A percentile compares a stretch with the other conserved stretches of the same genome.
Evolutionary conservation across 1,140 invertebrate species (phyloP).

Genomic region (Lepidotrigona ventralis): DNA sequence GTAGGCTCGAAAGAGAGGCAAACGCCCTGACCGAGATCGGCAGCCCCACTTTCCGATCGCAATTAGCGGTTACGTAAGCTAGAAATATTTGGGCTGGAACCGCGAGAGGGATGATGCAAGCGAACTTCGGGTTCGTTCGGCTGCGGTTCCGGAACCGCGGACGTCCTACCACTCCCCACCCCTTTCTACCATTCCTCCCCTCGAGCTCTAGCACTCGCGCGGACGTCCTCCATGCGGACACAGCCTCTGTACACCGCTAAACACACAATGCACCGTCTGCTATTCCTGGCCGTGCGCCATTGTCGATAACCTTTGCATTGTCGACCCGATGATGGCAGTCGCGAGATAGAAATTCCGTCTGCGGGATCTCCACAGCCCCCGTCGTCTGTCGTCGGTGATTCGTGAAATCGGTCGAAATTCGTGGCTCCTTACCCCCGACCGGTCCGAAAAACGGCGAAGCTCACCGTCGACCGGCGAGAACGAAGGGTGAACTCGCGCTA

Average conservation of each 20-base stretch:
- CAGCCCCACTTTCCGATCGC: constrained; percentile 35
- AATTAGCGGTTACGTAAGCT: constrained; percentile 40
- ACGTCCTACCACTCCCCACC: constrained; percentile 38
- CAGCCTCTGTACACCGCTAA: constrained; percentile 63
- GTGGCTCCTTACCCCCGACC: constrained; percentile 14
- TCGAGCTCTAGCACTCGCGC: constrained; percentile 23
- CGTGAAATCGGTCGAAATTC: constrained; percentile 60
- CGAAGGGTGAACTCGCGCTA: constrained; percentile 1
- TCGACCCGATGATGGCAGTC: constrained; percentile 64
- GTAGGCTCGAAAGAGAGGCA: not conserved
- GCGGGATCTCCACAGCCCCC: constrained; percentile 21
- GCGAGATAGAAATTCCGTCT: constrained; percentile 60
- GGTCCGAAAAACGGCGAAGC: constrained; percentile 41
- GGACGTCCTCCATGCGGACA: constrained; percentile 55
- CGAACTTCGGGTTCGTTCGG: constrained; percentile 7
- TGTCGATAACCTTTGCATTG: constrained; percentile 72
- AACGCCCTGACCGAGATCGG: constrained; percentile 16
- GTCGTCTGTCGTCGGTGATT: constrained; percentile 49
- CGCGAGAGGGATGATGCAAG: constrained; percentile 11
- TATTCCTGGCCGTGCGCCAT: constrained; percentile 72
- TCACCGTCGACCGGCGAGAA: not conserved
- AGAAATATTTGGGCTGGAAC: constrained; percentile 43
- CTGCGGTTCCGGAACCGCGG: constrained; percentile 31
- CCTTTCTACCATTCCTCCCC: constrained; percentile 14
- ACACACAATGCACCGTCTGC: constrained; percentile 72